Percentiles rank a stretch among this genome's conserved stretches.
Evolutionary conservation across 1,140 invertebrate species (phyloP).

Genomic region (Hirudo medicinalis): DNA sequence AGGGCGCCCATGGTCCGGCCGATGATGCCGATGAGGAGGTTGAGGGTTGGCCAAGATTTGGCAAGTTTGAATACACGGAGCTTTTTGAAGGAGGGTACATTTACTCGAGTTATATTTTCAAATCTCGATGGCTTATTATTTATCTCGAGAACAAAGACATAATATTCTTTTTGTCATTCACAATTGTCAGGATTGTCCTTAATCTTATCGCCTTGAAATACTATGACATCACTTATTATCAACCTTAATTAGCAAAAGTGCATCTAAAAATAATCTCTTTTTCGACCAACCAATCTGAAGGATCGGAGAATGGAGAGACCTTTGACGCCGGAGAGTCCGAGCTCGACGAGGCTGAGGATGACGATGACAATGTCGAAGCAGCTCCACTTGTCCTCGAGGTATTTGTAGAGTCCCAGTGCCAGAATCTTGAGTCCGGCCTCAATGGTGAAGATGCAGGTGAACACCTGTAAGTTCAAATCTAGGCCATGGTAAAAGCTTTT

Average conservation of each 20-base stretch:
- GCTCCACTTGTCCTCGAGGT: constrained; percentile 98
- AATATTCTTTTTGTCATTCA: no score
- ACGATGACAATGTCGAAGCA: constrained; percentile 98
- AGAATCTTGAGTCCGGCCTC: constrained; percentile 89
- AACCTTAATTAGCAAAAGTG: not conserved
- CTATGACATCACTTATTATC: not conserved
- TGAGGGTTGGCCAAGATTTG: constrained; percentile 95
- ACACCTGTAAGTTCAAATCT: constrained; percentile 55
- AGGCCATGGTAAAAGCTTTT: no score
- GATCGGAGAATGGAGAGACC: constrained; percentile 90
- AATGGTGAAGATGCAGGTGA: constrained; percentile 89
- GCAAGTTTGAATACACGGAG: constrained; percentile 96
- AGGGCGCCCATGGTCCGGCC: constrained; percentile 91
- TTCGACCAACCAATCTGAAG: constrained; percentile 91
- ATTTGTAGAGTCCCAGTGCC: constrained; percentile 89
- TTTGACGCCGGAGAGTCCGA: constrained; percentile 79
- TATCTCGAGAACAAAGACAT: no score
- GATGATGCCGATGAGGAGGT: constrained; percentile 95
- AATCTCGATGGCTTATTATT: no score
- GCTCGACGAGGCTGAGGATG: constrained; percentile 78
- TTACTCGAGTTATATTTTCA: no score
- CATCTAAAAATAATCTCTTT: constrained; percentile 11
- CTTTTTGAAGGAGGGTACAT: constrained; percentile 24
- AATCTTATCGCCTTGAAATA: not conserved
- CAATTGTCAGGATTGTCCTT: no score